Evolutionary conservation across 1,140 invertebrate genomes (phyloP).

Genomic region (Heliconius hermathena): DNA sequence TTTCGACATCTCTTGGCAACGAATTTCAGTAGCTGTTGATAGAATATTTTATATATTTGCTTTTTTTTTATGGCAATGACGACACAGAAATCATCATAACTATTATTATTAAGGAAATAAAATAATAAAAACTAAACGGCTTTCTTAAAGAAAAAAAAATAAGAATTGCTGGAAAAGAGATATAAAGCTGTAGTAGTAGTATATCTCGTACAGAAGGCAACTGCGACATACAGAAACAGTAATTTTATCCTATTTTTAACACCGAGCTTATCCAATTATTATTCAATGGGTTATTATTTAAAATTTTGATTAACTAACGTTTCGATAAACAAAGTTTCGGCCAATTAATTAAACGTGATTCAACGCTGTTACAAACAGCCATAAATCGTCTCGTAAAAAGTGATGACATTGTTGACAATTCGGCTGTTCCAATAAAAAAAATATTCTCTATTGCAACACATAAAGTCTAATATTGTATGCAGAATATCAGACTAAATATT

Average conservation of each 20-base stretch:
- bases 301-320: not conserved
- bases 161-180: not conserved
- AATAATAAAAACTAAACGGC: not conserved
- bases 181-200: not conserved
- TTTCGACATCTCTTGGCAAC: slow-evolving; percentile 93
- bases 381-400: slow-evolving; percentile 14
- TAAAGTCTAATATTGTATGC: slow-evolving; percentile 17
- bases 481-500: slow-evolving; percentile 30
- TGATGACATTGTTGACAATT: slow-evolving; percentile 22
- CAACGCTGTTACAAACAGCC: slow-evolving; percentile 17
- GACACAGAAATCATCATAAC: not conserved
- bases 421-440: not conserved
- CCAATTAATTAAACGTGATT: slow-evolving; percentile 20
- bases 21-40: slow-evolving; percentile 90
- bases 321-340: not conserved
- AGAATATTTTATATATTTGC: slow-evolving; percentile 14
- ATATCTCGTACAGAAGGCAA: not conserved
- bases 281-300: not conserved
- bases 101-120: not conserved
- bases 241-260: not conserved
- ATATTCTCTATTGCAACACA: not conserved
- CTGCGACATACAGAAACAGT: not conserved
- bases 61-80: not conserved
- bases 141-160: not conserved
- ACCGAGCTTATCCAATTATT: not conserved